phyloP scores from a whole-genome alignment of 2,797 vertebrate species.

The Ammospiza maritima region DNA sequence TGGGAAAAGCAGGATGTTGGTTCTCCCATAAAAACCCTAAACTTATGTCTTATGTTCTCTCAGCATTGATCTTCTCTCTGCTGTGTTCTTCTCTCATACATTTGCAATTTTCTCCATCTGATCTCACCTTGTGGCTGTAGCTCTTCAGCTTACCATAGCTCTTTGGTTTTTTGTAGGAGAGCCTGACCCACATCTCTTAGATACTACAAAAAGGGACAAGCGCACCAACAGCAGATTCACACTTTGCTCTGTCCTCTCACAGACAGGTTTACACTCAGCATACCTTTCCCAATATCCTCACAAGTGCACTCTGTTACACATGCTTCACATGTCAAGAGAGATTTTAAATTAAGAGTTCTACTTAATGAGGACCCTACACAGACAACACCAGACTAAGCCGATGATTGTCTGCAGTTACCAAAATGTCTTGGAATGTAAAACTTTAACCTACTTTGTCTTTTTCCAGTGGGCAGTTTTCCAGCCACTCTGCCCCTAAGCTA shows the following conservation, averaged over 20 bases:
- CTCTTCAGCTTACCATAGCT: background rate
- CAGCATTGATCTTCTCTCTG: background rate
- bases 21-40: background rate
- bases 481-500: background rate
- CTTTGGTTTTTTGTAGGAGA: background rate
- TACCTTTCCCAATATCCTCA: fast-evolving
- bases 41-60: background rate
- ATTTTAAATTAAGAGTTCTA: background rate
- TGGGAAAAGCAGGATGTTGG: background rate
- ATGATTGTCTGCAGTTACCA: background rate
- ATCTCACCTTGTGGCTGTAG: background rate
- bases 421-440: background rate
- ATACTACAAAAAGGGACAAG: background rate
- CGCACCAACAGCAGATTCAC: fast-evolving
- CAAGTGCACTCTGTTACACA: background rate
- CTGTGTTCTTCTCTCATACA: background rate
- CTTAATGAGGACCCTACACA: background rate
- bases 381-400: background rate
- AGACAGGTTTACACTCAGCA: background rate
- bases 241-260: background rate
- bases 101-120: background rate
- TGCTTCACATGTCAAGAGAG: background rate
- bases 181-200: background rate
- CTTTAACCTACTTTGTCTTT: background rate
- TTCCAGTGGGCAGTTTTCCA: background rate